phyloP scores from a whole-genome alignment of 1,140 invertebrate genomes.

The Brachionus sp. region DNA sequence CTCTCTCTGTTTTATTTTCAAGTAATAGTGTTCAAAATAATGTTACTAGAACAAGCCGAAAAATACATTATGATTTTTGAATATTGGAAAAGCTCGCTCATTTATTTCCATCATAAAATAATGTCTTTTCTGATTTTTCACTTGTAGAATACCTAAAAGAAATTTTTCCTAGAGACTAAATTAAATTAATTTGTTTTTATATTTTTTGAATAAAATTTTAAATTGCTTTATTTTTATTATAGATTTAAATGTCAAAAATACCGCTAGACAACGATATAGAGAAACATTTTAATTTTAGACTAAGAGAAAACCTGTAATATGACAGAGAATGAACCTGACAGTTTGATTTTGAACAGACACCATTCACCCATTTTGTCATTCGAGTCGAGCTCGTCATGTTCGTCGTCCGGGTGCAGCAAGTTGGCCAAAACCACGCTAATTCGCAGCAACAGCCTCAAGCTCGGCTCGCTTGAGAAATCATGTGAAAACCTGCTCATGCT shows the following conservation, averaged over 20 bases:
- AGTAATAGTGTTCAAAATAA: not conserved
- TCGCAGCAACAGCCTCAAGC: not conserved
- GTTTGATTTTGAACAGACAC: not conserved
- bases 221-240: not conserved
- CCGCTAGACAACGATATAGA: not conserved
- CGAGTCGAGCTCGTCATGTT: not conserved
- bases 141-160: too few species aligned
- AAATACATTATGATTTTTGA: not conserved
- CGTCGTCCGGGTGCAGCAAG: not conserved
- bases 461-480: not conserved
- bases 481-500: not conserved
- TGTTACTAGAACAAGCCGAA: not conserved
- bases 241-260: not conserved
- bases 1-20: not conserved
- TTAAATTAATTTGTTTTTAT: too few species aligned
- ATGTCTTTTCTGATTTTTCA: too few species aligned
- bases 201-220: not conserved
- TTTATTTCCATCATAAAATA: not conserved
- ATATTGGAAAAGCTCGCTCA: not conserved
- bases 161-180: too few species aligned
- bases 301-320: not conserved
- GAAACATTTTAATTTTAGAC: not conserved
- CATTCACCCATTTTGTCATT: not conserved
- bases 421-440: not conserved
- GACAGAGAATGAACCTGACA: conserved; percentile 27